A percentile compares a stretch with the other conserved stretches of the same genome.
Evolutionary conservation across 2,888 invertebrate genomes (phyloP).

Genomic region (Exephanes ischioxanthus): DNA sequence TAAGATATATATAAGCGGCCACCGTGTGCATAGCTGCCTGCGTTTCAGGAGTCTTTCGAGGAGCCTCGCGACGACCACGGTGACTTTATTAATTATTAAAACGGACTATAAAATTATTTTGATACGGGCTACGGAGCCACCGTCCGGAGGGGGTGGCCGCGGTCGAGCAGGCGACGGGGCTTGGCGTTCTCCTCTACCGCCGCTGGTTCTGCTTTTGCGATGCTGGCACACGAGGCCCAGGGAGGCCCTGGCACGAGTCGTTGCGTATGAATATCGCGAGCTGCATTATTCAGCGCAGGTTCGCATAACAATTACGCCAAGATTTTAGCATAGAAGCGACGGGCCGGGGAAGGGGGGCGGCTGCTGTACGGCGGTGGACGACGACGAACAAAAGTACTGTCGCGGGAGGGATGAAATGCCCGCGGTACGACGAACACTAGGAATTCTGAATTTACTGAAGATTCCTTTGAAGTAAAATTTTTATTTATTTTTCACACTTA

Average conservation of each 20-base stretch:
- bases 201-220: constrained; percentile 53
- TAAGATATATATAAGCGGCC: not conserved
- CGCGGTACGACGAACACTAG: constrained; percentile 65
- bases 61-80: constrained; percentile 35
- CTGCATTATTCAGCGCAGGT: constrained; percentile 78
- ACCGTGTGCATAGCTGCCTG: not conserved
- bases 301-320: constrained; percentile 79
- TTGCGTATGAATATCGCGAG: constrained; percentile 78
- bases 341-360: constrained; percentile 37
- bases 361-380: constrained; percentile 60
- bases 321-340: constrained; percentile 75
- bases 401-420: constrained; percentile 38
- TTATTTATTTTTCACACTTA: constrained; percentile 23
- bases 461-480: constrained; percentile 44
- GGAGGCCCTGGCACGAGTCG: constrained; percentile 66
- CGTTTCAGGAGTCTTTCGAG: constrained; percentile 34
- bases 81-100: constrained; percentile 76
- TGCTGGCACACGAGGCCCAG: constrained; percentile 60
- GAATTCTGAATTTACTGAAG: constrained; percentile 39
- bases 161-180: constrained; percentile 33
- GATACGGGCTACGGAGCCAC: constrained; percentile 56
- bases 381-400: constrained; percentile 44
- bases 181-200: constrained; percentile 30
- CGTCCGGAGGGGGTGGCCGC: constrained; percentile 22
- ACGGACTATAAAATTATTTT: constrained; percentile 76